Percentiles rank a stretch among this genome's conserved stretches.
phyloP scores from a whole-genome alignment of 2,113 vertebrate genomes.

The Pollachius pollachius region DNA sequence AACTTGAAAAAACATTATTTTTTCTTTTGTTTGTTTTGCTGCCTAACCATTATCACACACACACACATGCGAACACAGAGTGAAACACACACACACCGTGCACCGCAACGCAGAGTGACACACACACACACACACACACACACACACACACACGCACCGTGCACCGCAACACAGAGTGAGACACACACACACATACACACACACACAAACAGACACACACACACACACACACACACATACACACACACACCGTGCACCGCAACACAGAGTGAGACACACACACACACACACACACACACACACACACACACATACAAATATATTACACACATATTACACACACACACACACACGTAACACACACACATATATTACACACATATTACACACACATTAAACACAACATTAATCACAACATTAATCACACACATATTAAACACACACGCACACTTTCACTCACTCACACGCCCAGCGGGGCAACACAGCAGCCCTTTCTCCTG shows the following conservation, averaged over 20 bases:
- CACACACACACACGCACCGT: background rate
- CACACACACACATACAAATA: background rate
- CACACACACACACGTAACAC: background rate
- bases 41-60: no score
- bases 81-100: slow-evolving; percentile 71
- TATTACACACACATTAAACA: background rate
- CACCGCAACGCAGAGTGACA: slow-evolving; percentile 63
- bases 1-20: no score
- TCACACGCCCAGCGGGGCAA: no score
- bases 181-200: background rate
- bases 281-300: slow-evolving; percentile 4
- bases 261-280: background rate
- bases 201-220: background rate
- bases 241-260: background rate
- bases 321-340: background rate
- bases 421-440: no score
- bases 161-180: background rate
- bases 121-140: background rate
- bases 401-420: no score
- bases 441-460: no score
- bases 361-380: background rate
- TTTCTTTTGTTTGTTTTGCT: no score
- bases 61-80: background rate
- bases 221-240: slow-evolving; percentile 1
- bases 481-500: no score